phyloP scores from a whole-genome alignment of 2,888 invertebrate species.

The Lithosia quadra region DNA sequence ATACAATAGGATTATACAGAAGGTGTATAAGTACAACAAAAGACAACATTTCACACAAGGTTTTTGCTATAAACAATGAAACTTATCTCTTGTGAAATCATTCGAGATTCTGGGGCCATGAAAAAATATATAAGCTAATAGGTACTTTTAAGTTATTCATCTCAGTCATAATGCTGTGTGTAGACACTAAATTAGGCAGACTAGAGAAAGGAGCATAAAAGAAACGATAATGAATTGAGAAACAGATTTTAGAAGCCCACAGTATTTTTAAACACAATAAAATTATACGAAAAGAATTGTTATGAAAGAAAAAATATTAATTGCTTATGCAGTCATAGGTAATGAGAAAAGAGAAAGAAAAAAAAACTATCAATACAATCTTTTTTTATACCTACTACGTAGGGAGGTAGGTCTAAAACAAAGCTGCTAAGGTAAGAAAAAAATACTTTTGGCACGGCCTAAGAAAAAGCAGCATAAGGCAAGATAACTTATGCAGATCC shows the following conservation, averaged over 20 bases:
- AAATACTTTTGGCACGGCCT: background rate
- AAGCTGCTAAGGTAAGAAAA: background rate
- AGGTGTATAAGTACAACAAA: conserved; percentile 32
- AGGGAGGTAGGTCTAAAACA: background rate
- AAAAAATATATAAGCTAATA: conserved; percentile 20
- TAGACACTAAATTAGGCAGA: background rate
- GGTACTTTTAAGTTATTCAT: background rate
- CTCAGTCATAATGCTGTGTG: background rate
- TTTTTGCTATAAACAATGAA: conserved; percentile 45
- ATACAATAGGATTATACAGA: conserved; percentile 18
- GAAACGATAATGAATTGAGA: background rate
- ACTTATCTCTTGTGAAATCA: conserved; percentile 54
- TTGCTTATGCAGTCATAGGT: background rate
- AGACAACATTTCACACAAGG: conserved; percentile 43
- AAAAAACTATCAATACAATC: background rate
- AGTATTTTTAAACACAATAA: background rate
- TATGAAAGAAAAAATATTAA: background rate
- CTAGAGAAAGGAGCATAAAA: background rate
- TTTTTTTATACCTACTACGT: too few relatives aligned
- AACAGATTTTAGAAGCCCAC: background rate
- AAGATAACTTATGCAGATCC: too few relatives aligned
- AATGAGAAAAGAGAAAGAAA: background rate
- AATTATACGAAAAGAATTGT: too few relatives aligned
- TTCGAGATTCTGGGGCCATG: conserved; percentile 31
- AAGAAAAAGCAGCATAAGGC: too few relatives aligned